Percentiles rank a stretch among this genome's conserved stretches.
Evolutionary conservation across 64 coral and sea anemone genomes (phyloP).

Genomic region (Pachyseris speciosa): DNA sequence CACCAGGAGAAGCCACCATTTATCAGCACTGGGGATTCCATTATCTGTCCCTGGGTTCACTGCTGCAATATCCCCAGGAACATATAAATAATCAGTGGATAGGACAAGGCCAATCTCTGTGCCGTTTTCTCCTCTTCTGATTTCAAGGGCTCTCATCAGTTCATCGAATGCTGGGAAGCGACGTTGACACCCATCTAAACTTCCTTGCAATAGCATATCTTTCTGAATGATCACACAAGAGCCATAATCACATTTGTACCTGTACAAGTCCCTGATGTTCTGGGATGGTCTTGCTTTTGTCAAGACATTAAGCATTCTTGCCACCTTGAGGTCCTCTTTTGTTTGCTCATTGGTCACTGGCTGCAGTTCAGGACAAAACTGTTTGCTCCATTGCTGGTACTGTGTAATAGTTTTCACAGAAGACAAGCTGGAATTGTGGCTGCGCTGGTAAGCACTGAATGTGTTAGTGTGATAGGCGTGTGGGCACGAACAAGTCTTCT

Average conservation of each 20-base stretch:
- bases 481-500: constrained; percentile 70
- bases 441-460: constrained; percentile 73
- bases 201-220: constrained; percentile 53
- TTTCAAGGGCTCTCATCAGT: constrained; percentile 58
- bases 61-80: constrained; percentile 76
- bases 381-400: neutral
- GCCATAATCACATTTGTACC: constrained; percentile 77
- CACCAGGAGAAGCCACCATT: constrained; percentile 71
- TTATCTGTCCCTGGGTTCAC: constrained; percentile 79
- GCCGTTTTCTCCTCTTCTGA: constrained; percentile 11
- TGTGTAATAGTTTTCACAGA: constrained; percentile 2
- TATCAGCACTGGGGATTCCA: constrained; percentile 65
- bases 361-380: neutral
- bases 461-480: constrained; percentile 66
- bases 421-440: constrained; percentile 23
- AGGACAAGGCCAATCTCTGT: neutral
- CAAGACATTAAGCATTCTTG: constrained; percentile 45
- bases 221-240: constrained; percentile 73
- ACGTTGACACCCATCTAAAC: neutral
- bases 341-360: neutral
- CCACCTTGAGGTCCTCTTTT: constrained; percentile 49
- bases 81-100: constrained; percentile 52
- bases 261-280: constrained; percentile 65
- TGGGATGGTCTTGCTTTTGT: constrained; percentile 72
- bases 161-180: constrained; percentile 62